Evolutionary conservation across 2,797 vertebrate genomes (phyloP).

Genomic region (Chromis chromis): DNA sequence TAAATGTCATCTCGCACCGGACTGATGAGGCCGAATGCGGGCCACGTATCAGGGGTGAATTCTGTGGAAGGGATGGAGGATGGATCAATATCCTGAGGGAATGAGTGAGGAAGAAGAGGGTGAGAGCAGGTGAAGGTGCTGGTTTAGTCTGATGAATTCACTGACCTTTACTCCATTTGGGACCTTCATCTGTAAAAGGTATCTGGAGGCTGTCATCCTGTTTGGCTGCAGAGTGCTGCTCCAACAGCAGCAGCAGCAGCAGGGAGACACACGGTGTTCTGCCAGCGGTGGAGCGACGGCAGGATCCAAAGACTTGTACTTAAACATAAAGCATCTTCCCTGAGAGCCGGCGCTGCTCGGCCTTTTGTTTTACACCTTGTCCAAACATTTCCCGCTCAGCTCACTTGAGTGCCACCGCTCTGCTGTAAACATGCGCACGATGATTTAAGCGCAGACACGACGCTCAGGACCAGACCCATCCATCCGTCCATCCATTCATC

Average conservation of each 20-base stretch:
- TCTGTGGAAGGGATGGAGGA: neutral
- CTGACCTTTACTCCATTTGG: constrained; percentile 46
- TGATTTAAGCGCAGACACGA: constrained; percentile 35
- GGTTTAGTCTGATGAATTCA: constrained; percentile 16
- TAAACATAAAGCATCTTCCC: constrained; percentile 16
- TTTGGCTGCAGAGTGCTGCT: neutral
- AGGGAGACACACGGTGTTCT: neutral
- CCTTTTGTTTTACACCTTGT: constrained; percentile 51
- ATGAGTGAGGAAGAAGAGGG: neutral
- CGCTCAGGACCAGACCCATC: constrained; percentile 27
- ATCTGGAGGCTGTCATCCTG: constrained; percentile 47
- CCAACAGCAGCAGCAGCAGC: no score
- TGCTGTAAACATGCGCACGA: constrained; percentile 37
- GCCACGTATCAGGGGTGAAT: neutral
- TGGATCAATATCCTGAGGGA: constrained; percentile 33
- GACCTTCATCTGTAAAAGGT: constrained; percentile 45
- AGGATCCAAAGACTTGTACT: neutral
- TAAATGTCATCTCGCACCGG: constrained; percentile 38
- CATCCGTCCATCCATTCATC: constrained; percentile 27
- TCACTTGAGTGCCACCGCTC: constrained; percentile 34
- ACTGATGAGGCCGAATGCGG: constrained; percentile 9
- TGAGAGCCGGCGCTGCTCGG: neutral
- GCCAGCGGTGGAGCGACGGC: constrained; percentile 2
- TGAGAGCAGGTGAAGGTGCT: no score
- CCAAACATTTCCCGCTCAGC: constrained; percentile 58